Base-by-base conservation (phyloP, 92 coral and sea anemone species). In the Virgularia gustaviana region DNA sequence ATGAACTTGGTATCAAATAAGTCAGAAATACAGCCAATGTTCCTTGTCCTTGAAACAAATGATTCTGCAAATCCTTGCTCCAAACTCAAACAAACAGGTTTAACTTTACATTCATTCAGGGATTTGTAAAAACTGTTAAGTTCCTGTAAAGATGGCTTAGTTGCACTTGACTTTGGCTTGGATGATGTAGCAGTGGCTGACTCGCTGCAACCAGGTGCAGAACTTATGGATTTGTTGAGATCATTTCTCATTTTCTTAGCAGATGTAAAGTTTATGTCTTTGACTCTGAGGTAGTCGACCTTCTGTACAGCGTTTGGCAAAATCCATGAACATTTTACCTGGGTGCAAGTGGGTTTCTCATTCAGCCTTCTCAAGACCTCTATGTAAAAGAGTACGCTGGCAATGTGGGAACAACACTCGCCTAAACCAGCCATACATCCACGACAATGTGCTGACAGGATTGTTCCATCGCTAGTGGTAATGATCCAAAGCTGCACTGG, bases 311-410 rank as follows among this genome's bases (percentile, higher is more conserved):
- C 56, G 45, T 78, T 45, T 42, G 84, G 84, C 44, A 80, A 68
- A 20, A 72, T 64, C 85, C 85, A 80, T 36, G 81, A 57, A 54
- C 75, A 80, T 42, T 80, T 80, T 12, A 80, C 85, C 59, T 81
- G 85, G 28, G 85, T 81, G 54, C 81, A 81, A 16, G 81, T 49
- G 23, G 73, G 57, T 38, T 80, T 80, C 23, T 72, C 79, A 30
- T 79, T 71, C 12, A 79, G 54, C 47, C 83, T 56, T 49, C 71
- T 61, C 57, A 58, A 79, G 63, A 63, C 78, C 56, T 78, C 83
- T 16, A 78, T 35, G 38, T 56, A 78, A 43, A 78, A 83, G n/a
- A n/a, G n/a, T n/a, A n/a, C n/a, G n/a, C n/a, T n/a, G n/a, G n/a
- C n/a, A n/a, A n/a, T n/a, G n/a, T n/a, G n/a, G n/a, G n/a, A n/a